Percentiles rank a stretch among this genome's conserved stretches.
Conservation (phyloP, 2,888 invertebrate genomes). For the Lasioglossum marginatum region DNA sequence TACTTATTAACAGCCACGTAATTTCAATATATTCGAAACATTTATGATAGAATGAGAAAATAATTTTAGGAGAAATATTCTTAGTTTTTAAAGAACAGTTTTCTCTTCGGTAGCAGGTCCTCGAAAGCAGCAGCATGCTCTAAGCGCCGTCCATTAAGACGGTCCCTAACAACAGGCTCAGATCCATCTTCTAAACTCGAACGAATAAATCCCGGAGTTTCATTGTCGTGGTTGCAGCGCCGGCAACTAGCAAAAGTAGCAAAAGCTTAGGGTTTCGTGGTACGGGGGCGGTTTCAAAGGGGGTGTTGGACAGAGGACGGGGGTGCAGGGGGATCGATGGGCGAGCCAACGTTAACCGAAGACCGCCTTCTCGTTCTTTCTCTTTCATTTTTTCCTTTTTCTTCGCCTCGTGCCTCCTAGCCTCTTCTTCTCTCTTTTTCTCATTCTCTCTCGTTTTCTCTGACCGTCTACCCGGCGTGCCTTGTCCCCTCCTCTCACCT, state of each 20-base stretch:
- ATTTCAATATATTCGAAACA: background rate
- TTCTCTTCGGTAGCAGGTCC: background rate
- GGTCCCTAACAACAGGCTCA: background rate
- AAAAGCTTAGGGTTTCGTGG: conserved; percentile 39
- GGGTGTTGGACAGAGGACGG: conserved; percentile 48
- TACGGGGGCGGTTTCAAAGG: conserved; percentile 1
- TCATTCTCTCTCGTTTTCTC: conserved; percentile 20
- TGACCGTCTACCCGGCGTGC: conserved; percentile 61
- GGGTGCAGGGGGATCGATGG: conserved; percentile 78
- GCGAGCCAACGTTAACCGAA: conserved; percentile 80
- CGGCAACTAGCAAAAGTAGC: conserved; percentile 42
- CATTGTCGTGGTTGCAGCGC: conserved; percentile 36
- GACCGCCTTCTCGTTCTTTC: conserved; percentile 81
- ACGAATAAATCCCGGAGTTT: conserved; percentile 36
- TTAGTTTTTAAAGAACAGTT: background rate
- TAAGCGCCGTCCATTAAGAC: background rate
- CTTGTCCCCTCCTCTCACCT: conserved; percentile 41
- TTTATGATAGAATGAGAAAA: too few relatives aligned
- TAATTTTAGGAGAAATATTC: too few relatives aligned
- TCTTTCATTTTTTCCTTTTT: conserved; percentile 64
- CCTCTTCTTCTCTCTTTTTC: conserved; percentile 34
- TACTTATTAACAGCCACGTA: too few relatives aligned
- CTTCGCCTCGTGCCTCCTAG: conserved; percentile 51
- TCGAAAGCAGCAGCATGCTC: background rate
- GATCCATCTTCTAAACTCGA: background rate